phyloP scores from a whole-genome alignment of 2,797 vertebrate species.

The Miichthys miiuy region DNA sequence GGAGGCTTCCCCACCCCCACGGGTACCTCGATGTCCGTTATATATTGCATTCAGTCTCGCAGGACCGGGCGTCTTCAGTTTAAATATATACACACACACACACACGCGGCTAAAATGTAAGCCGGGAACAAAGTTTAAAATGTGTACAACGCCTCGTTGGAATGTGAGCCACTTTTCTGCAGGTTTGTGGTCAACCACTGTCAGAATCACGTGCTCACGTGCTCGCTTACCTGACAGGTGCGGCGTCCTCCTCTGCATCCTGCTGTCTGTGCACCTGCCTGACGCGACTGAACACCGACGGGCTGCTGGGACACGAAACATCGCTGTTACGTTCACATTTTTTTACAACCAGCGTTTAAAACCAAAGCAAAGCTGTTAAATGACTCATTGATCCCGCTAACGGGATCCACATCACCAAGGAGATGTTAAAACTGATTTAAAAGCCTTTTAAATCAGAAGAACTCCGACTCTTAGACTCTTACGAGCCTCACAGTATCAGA shows the following conservation, averaged over 20 bases:
- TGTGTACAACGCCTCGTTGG: too few relatives aligned
- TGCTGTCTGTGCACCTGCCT: conserved; percentile 88
- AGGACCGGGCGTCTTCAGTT: background rate
- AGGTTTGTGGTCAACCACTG: background rate
- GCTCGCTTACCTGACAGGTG: conserved; percentile 84
- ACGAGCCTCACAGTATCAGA: too few relatives aligned
- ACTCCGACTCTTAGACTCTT: too few relatives aligned
- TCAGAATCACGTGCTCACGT: too few relatives aligned
- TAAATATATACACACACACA: background rate
- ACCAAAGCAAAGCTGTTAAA: background rate
- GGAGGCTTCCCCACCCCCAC: background rate
- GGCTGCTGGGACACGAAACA: conserved; percentile 67
- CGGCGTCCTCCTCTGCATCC: conserved; percentile 74
- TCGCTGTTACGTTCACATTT: background rate
- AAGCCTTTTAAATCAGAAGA: background rate
- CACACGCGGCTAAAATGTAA: too few relatives aligned
- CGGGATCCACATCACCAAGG: too few relatives aligned
- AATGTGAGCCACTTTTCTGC: background rate
- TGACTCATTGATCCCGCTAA: too few relatives aligned
- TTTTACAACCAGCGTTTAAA: background rate
- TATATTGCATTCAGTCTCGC: background rate
- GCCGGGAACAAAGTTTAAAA: background rate
- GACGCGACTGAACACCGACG: conserved; percentile 91
- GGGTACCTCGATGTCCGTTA: background rate
- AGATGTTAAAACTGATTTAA: too few relatives aligned